These are phyloP conservation scores for Echinarachnius parma DNA, from an alignment of 53 echinoderm and acorn worm species.

Conservation along the genomic window DNA sequence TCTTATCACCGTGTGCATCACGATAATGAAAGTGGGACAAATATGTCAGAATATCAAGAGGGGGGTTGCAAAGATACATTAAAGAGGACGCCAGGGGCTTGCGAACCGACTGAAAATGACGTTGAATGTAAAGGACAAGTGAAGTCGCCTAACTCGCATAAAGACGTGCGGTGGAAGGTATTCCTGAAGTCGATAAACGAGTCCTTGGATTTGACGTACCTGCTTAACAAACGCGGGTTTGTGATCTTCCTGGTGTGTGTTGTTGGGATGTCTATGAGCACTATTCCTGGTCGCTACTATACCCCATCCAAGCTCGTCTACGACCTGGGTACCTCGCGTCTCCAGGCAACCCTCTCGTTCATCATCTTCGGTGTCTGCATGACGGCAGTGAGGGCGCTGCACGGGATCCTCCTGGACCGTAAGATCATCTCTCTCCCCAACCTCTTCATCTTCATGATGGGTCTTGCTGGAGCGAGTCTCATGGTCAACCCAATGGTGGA, in stretches of 20 bases:
- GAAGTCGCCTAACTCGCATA: too few relatives aligned
- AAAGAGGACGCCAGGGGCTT: too few relatives aligned
- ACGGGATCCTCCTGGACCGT: neutral
- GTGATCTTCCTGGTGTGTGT: neutral
- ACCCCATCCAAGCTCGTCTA: conserved; percentile 5
- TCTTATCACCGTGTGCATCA: too few relatives aligned
- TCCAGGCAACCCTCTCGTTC: neutral
- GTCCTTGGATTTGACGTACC: conserved; percentile 1
- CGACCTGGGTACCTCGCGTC: neutral
- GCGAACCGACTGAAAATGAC: too few relatives aligned
- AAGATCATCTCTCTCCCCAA: neutral
- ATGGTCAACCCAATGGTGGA: conserved; percentile 1
- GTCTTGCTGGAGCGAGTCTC: neutral
- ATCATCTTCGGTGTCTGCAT: conserved; percentile 2
- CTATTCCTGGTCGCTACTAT: neutral
- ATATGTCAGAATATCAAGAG: too few relatives aligned
- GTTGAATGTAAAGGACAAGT: too few relatives aligned
- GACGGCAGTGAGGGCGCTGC: neutral
- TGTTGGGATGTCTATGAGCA: neutral
- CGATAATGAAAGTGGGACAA: too few relatives aligned
- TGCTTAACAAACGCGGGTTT: neutral
- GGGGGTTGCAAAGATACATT: too few relatives aligned
- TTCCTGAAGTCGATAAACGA: neutral
- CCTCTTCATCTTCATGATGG: neutral
- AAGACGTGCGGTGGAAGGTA: neutral